Base-by-base conservation (phyloP, 2,113 vertebrate species). In the Osmerus eperlanus region DNA sequence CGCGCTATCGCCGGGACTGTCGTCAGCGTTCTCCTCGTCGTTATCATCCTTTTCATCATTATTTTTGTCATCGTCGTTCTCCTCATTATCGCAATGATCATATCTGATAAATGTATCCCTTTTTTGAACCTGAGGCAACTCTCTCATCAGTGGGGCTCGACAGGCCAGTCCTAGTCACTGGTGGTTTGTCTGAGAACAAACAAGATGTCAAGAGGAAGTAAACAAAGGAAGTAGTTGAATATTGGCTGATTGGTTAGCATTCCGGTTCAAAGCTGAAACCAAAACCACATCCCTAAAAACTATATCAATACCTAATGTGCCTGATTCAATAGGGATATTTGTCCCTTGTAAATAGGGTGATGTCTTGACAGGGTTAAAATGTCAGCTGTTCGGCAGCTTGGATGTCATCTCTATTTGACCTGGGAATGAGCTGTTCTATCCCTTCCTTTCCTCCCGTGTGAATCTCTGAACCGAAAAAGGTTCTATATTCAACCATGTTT, bases 241-340 rank as follows among this genome's bases (percentile, higher is more conserved):
- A 47, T 6, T 36, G 65, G 62, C 59, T 61, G 71, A 4, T 56
- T 72, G 71, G 25, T 71, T 77, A 32, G 65, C 59, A 74, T 81
- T 64, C 67, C 47, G 25, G 68, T 41, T 78, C 52, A 23, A 71
- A 9, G 11, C 66, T 59, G 63, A 23, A 23, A 36, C 36, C 36
- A 15, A 65, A 72, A 67, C 71, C n/a, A 16, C 58, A 64, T 52
- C 41, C 28, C 58, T 60, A 77, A 76, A 71, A 75, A 74, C 62
- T 70, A 15, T 18, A 56, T 76, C 72, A 83, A 67, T 71, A 75
- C 52, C 72, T 29, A 75, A 72, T 72, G 19, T 52, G 13, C 60
- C 47, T 52, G 58, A 74, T 78, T 81, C 65, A 79, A 81, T 73
- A 74, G 75, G 28, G 16, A 53, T 36, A 29, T 69, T 62, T 72